Evolutionary conservation across 2,797 vertebrate genomes (phyloP).

Genomic region (Pseudomugil tenellus): DNA sequence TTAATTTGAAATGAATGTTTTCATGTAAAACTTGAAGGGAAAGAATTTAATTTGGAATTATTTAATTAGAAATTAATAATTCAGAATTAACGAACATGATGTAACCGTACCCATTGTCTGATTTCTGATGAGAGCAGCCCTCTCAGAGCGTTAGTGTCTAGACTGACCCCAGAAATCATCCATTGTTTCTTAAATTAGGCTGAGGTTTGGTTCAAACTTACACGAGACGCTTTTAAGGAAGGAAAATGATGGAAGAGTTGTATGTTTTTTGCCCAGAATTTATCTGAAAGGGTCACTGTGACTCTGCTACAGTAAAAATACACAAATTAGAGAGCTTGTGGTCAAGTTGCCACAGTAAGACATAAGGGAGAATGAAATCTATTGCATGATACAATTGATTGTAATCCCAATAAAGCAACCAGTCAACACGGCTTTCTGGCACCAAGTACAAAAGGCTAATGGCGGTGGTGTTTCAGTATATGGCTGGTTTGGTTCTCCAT

Average conservation of each 20-base stretch:
- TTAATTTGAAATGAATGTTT: too few species aligned
- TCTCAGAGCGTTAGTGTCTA: too few species aligned
- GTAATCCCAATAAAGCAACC: slow-evolving; percentile 56
- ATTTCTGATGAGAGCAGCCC: too few species aligned
- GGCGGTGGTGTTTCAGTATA: slow-evolving; percentile 42
- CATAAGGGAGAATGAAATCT: slow-evolving; percentile 43
- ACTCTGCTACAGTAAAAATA: slow-evolving; percentile 11
- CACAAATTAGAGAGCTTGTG: slow-evolving; percentile 5
- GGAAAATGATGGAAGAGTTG: not conserved
- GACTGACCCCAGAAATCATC: too few species aligned
- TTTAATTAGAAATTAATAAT: too few species aligned
- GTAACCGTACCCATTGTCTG: too few species aligned
- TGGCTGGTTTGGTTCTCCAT: slow-evolving; percentile 53
- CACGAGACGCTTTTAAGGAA: too few species aligned
- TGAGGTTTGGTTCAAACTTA: too few species aligned
- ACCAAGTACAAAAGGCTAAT: slow-evolving; percentile 41
- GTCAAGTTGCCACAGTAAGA: slow-evolving; percentile 42
- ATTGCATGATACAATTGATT: slow-evolving; percentile 45
- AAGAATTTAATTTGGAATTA: too few species aligned
- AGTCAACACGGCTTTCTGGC: slow-evolving; percentile 60
- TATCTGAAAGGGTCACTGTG: not conserved
- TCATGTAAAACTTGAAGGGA: too few species aligned
- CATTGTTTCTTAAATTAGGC: too few species aligned
- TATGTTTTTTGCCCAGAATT: not conserved
- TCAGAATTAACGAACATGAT: too few species aligned